Evolutionary conservation across 1,140 invertebrate species (phyloP), one percentile per base, ranked within the genome.

Genomic region (Atta cephalotes): DNA sequence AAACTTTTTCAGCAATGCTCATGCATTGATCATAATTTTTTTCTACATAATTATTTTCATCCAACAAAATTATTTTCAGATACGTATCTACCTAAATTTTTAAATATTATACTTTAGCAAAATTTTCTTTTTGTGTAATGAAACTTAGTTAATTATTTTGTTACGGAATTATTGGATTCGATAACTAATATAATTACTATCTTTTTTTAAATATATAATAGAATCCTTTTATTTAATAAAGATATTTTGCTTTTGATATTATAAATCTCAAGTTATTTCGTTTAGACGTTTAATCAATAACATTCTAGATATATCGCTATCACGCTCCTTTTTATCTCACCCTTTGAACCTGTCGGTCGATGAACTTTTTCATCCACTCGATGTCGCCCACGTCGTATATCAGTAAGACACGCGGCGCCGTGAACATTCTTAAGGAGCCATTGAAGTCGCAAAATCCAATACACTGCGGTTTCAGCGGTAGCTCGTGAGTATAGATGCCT

Each of bases 361-460:
- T 63, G 28, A 93, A 95, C 88, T 92, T 88, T 60, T 68, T 82
- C 91, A 92, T 91, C 93, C 92, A 93, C 62, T 94, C 28, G 53
- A 93, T 70, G 86, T 93, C 74, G 74, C 65, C 81, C 21, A 84
- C 49, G 60, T 92, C 87, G 18, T 51, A 89, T n/a, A 70, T 89
- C 58, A 86, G 87, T 87, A 94, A 96, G 96, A 91, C 93, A 92
- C 68, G 91, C 88, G 96, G 96, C 72, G 96, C 90, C 66, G 95
- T 94, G 66, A 96, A 96, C 92, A 96, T 95, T 84, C 96, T 95
- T 28, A 97, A 95, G 58, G 96, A 96, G 14, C 96, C 96, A 87
- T 96, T 97, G 53, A 95, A 95, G 91, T 97, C 96, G 80, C 93
- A 93, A 88, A 94, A 91, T 88, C 90, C 92, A 68, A 94, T 63